Evolutionary conservation across 1,140 invertebrate species (phyloP).

Genomic region (Drosophila rufa): DNA sequence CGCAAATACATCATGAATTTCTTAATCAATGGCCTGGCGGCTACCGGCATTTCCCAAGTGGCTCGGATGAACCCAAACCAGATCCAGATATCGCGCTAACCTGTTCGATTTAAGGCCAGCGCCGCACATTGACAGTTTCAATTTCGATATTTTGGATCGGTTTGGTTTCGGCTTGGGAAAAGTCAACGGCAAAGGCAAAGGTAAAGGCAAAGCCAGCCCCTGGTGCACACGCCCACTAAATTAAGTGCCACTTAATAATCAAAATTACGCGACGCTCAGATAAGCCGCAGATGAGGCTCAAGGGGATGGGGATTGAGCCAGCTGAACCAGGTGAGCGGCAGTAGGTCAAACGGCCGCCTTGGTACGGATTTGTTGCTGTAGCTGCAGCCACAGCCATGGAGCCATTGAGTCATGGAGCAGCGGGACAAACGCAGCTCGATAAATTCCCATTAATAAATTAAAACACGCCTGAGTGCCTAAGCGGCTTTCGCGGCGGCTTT

Average conservation of each 20-base stretch:
- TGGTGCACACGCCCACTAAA: slow-evolving; percentile 73
- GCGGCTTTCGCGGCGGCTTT: slow-evolving; percentile 67
- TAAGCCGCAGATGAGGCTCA: slow-evolving; percentile 55
- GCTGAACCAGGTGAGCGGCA: slow-evolving; percentile 25
- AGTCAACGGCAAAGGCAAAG: slow-evolving; percentile 17
- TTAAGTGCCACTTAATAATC: slow-evolving; percentile 82
- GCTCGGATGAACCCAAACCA: slow-evolving; percentile 37
- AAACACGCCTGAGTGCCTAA: slow-evolving; percentile 70
- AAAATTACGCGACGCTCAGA: slow-evolving; percentile 77
- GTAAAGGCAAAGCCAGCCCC: slow-evolving; percentile 4
- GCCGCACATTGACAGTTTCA: slow-evolving; percentile 59
- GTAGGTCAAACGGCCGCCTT: slow-evolving; percentile 59
- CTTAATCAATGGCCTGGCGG: slow-evolving; percentile 67
- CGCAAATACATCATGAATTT: slow-evolving; percentile 74
- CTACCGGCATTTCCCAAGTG: slow-evolving; percentile 79
- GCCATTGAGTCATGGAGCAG: background rate
- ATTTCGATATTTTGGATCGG: slow-evolving; percentile 68
- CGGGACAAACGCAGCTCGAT: slow-evolving; percentile 52
- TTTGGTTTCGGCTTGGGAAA: slow-evolving; percentile 49
- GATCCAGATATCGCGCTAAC: slow-evolving; percentile 50
- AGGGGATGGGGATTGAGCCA: slow-evolving; percentile 2
- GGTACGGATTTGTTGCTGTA: slow-evolving; percentile 34
- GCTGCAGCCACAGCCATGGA: slow-evolving; percentile 5
- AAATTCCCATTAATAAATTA: slow-evolving; percentile 82
- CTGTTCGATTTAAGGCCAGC: slow-evolving; percentile 46